Percentiles rank a stretch among this genome's conserved stretches.
These are phyloP conservation scores for Symphodus melops DNA, from an alignment of 2,113 vertebrate species.

Conservation along the genomic window DNA sequence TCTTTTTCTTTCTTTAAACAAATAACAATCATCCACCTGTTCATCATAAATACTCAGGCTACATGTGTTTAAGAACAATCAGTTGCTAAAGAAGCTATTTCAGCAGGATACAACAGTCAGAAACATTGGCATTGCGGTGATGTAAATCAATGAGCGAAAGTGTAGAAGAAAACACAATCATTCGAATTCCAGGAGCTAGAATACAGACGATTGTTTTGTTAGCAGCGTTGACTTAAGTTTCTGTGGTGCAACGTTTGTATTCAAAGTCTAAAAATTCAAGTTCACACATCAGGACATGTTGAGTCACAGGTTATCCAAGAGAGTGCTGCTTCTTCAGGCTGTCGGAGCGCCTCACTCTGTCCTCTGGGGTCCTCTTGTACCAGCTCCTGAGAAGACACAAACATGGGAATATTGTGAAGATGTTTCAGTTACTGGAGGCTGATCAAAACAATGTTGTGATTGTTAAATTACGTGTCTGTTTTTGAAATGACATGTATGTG, in stretches of 20 bases:
- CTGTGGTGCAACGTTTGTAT: constrained; percentile 28
- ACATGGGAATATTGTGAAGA: neutral
- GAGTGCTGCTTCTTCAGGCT: constrained; percentile 83
- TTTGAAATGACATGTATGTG: neutral
- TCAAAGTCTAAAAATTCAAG: constrained; percentile 53
- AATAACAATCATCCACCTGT: too few species aligned
- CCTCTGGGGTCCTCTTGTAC: constrained; percentile 80
- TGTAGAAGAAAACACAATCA: constrained; percentile 44
- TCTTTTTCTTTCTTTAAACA: neutral
- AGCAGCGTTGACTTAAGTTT: constrained; percentile 50
- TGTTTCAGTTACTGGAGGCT: neutral
- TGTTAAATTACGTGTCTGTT: neutral
- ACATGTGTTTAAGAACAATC: constrained; percentile 17
- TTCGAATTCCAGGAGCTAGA: constrained; percentile 17
- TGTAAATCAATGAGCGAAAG: constrained; percentile 1
- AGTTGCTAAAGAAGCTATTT: constrained; percentile 8
- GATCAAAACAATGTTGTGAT: neutral
- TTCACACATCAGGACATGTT: constrained; percentile 20
- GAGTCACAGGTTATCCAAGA: constrained; percentile 65
- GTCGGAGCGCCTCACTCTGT: constrained; percentile 74
- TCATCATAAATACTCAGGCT: constrained; percentile 5
- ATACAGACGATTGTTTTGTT: constrained; percentile 11
- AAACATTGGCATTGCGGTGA: constrained; percentile 6
- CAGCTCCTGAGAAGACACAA: constrained; percentile 74
- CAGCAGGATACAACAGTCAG: constrained; percentile 5